phyloP scores from a whole-genome alignment of 2,797 vertebrate genomes.

The Enteromius treurensis region DNA sequence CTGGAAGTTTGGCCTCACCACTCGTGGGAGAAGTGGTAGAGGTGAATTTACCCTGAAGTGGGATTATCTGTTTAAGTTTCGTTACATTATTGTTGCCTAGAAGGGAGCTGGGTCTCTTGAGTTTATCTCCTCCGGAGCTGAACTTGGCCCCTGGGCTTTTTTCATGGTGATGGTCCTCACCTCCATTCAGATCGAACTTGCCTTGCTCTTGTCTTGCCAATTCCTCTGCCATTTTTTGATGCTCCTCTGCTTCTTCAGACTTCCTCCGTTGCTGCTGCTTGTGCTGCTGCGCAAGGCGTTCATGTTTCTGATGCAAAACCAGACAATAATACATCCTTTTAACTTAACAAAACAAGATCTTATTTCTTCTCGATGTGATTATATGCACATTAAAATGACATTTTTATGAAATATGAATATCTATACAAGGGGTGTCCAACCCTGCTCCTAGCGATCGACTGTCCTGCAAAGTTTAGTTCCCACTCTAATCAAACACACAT shows the following conservation, averaged over 20 bases:
- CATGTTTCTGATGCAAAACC: conserved; percentile 85
- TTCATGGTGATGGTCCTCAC: conserved; percentile 79
- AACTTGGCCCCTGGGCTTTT: conserved; percentile 81
- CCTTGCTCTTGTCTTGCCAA: conserved; percentile 87
- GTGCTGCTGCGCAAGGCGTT: conserved; percentile 94
- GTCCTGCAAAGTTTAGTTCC: too few relatives aligned
- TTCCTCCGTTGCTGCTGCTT: conserved; percentile 94
- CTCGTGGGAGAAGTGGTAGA: conserved; percentile 86
- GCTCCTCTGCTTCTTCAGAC: conserved; percentile 93
- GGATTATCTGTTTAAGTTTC: conserved; percentile 98
- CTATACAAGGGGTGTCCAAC: too few relatives aligned
- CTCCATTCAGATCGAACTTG: conserved; percentile 75
- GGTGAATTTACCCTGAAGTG: conserved; percentile 92
- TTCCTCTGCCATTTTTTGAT: conserved; percentile 88
- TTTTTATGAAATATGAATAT: neutral
- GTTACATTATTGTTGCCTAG: conserved; percentile 95
- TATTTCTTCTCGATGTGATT: neutral
- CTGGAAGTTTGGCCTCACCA: conserved; percentile 92
- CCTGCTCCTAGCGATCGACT: too few relatives aligned
- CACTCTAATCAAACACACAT: too few relatives aligned
- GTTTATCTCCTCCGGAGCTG: conserved; percentile 83
- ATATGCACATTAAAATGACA: neutral
- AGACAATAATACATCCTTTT: neutral
- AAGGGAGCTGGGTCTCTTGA: conserved; percentile 93
- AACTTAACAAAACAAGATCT: neutral